These are phyloP conservation scores for Cyanoliseus patagonus DNA, from an alignment of 2,113 vertebrate species.

Conservation along the genomic window DNA sequence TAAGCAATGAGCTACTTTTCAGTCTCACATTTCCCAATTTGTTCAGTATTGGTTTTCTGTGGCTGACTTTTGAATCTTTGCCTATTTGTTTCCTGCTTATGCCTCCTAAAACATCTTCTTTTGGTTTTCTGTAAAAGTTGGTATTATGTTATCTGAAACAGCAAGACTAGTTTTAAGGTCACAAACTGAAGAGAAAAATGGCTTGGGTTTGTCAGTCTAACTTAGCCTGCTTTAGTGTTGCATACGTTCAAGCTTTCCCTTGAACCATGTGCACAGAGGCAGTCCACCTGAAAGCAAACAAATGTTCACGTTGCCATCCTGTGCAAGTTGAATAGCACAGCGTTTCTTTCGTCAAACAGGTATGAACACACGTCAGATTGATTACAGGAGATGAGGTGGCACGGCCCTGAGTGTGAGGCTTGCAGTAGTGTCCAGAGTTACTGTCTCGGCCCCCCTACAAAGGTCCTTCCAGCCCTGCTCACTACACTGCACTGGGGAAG, in stretches of 20 bases:
- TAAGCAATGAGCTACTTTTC: neutral
- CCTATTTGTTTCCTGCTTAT: neutral
- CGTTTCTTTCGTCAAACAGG: neutral
- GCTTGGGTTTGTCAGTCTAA: neutral
- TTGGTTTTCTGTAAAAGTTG: neutral
- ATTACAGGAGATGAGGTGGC: neutral
- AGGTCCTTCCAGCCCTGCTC: neutral
- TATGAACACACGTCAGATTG: accelerated
- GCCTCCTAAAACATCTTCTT: neutral
- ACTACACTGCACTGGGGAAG: neutral
- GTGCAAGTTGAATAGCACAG: neutral
- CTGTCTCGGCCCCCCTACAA: accelerated
- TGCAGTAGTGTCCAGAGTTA: neutral
- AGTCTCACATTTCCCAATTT: neutral
- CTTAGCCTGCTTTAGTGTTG: neutral
- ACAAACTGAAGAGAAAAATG: neutral
- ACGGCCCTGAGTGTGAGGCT: neutral
- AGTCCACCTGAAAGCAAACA: neutral
- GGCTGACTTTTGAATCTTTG: neutral
- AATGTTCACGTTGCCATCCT: neutral
- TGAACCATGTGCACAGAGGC: neutral
- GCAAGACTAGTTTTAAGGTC: neutral
- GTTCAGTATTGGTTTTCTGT: neutral
- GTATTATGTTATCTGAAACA: neutral
- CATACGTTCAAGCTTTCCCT: neutral